Base-by-base conservation (phyloP, 23 tunicate genomes). In the Phallusia fumigata region DNA sequence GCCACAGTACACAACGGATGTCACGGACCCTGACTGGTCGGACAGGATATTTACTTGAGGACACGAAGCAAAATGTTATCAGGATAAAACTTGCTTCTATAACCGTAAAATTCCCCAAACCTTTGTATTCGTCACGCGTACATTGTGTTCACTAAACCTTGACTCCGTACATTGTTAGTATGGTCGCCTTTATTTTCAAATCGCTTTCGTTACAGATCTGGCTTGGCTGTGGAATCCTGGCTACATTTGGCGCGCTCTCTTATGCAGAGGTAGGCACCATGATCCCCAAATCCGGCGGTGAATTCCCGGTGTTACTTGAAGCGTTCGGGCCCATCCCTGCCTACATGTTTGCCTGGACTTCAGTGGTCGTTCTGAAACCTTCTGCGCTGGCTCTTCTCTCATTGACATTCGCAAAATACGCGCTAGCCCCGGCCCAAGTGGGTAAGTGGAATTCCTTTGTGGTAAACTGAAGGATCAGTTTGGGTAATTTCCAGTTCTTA, bases 191-290 rank as follows among this genome's bases (percentile, higher is more conserved):
- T n/a, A n/a, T n/a, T n/a, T n/a, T n/a, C n/a, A 40, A 40, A 40
- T 40, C 10, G 47, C 10, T 40, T 40, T n/a, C n/a, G n/a, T n/a
- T 40, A 10, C 74, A 91, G 89, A 83, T 87, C 10, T 97, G 99
- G 99, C 52, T 92, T 18, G 89, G 81, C 8, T 94, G 95, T 75
- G 99, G 99, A 19, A 36, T 97, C 33, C 81, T 97, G 22, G 89
- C 98, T 19, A 88, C 97, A 0, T 82, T 92, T 52, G 99, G 99
- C 35, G 99, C 99, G 10, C 84, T 97, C 21, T 97, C 91, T 26
- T 97, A 97, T 65, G 97, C 97, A 51, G 99, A 97, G 83, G 88
- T 97, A n/a, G 99, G 99, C 15, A 92, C 99, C 10, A 88, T 97
- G 95, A 92, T 97, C 50, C 97, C 97, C 24, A 92, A 97, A 64